Base-by-base conservation (phyloP, 2,113 vertebrate genomes). In the Prunella himalayana region DNA sequence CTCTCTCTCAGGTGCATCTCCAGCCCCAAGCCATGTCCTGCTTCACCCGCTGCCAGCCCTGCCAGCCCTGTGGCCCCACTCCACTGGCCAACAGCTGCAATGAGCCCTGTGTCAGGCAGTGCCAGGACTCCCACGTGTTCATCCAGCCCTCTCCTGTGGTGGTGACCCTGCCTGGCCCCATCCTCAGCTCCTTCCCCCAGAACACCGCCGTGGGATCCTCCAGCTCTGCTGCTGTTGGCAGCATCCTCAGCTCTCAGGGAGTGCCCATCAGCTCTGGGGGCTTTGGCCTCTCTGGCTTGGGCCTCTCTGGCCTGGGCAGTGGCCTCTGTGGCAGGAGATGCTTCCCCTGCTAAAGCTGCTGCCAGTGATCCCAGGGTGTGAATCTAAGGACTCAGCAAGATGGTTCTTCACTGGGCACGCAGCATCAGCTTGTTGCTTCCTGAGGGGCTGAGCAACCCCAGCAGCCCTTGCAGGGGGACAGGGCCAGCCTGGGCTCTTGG, bases 1-100 rank as follows among this genome's bases (percentile, higher is more conserved):
- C 16, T 77, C 2, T 63, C 0, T 54, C 0, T 0, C 79, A 82
- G 78, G 78, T 45, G 37, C 59, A 20, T 0, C 28, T 86, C 0
- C 65, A 79, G 64, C 56, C 47, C 41, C 50, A 1, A 53, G 50
- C 1, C 77, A 87, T 92, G 90, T 82, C 90, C 83, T 87, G 90
- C 77, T 64, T 19, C 41, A 35, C 0, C 12, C 57, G 13, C 0
- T 91, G 85, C 41, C 35, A 3, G 39, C 90, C 71, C 19, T 88
- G 80, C 66, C 66, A 42, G 66, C 68, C 60, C 79, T 79, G 85
- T 0, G 60, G 86, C 60, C 85, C 73, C 7, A 73, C 47, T 53
- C 73, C 66, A 0, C 86, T 93, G 91, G 86, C 33, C 76, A 86
- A 24, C 75, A 86, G 89, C 68, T 80, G 82, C 89, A 80, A 91